Percentiles rank a stretch among this genome's conserved stretches.
Evolutionary conservation across 2,888 invertebrate genomes (phyloP).

Genomic region (Drosophila mimetica): DNA sequence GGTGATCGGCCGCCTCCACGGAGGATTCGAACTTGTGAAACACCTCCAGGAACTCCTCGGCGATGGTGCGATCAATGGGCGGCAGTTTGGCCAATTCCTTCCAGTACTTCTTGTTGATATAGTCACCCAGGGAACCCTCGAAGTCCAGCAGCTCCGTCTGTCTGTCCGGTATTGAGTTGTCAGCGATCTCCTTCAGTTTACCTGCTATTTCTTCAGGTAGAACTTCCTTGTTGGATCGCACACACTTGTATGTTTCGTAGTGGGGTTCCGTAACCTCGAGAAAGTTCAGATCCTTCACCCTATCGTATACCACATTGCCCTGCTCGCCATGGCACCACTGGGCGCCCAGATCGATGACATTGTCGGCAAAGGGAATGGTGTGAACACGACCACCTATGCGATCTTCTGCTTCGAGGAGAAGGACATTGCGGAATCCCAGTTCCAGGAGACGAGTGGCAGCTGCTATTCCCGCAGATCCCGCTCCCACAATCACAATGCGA

Average conservation of each 20-base stretch:
- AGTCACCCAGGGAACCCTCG: conserved; percentile 82
- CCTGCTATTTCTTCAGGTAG: conserved; percentile 79
- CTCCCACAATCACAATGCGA: conserved; percentile 83
- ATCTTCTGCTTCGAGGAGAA: conserved; percentile 87
- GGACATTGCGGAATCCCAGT: conserved; percentile 84
- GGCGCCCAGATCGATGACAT: conserved; percentile 89
- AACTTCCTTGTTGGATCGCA: conserved; percentile 83
- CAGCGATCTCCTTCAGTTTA: conserved; percentile 81
- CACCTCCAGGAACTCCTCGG: conserved; percentile 86
- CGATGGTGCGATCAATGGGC: conserved; percentile 81
- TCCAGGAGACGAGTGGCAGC: conserved; percentile 83
- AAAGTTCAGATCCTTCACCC: conserved; percentile 83
- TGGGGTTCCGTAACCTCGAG: conserved; percentile 73
- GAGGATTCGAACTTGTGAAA: conserved; percentile 85
- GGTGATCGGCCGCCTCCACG: conserved; percentile 87
- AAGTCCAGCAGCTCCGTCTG: conserved; percentile 76
- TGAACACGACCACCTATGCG: conserved; percentile 88
- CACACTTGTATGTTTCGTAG: conserved; percentile 78
- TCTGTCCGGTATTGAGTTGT: conserved; percentile 81
- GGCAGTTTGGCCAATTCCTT: conserved; percentile 64
- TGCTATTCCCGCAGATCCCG: conserved; percentile 84
- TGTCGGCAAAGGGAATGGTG: conserved; percentile 86
- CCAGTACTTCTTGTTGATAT: conserved; percentile 77
- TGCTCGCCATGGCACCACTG: conserved; percentile 90
- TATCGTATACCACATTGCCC: conserved; percentile 86